Conservation (phyloP, 64 coral and sea anemone genomes). For the Stichodactyla helianthus region DNA sequence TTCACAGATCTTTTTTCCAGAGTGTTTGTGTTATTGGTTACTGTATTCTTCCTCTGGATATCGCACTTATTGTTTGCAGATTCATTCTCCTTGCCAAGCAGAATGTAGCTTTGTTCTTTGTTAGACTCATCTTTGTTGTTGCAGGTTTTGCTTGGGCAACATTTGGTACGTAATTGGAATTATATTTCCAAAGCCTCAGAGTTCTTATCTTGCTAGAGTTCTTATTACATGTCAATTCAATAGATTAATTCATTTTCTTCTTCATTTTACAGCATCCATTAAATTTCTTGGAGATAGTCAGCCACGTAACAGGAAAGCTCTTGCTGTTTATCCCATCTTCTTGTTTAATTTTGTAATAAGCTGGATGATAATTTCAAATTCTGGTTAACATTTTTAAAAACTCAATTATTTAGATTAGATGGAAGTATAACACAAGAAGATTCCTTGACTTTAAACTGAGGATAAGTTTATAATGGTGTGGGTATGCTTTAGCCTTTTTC, state of each 20-base stretch:
- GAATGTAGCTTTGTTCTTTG: slow-evolving; percentile 65
- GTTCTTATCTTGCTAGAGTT: too few species aligned
- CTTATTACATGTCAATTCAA: too few species aligned
- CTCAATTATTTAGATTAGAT: neutral
- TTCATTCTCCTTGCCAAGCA: slow-evolving; percentile 81
- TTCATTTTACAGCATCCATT: slow-evolving; percentile 71
- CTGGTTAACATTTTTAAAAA: slow-evolving; percentile 36
- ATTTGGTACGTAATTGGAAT: slow-evolving; percentile 63
- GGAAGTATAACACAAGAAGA: too few species aligned
- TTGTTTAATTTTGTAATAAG: slow-evolving; percentile 99
- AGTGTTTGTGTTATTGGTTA: slow-evolving; percentile 99
- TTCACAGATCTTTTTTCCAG: slow-evolving; percentile 95
- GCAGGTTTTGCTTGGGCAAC: slow-evolving; percentile 95
- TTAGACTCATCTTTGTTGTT: slow-evolving; percentile 87
- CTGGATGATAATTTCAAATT: slow-evolving; percentile 97
- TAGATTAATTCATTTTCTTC: neutral
- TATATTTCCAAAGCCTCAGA: too few species aligned
- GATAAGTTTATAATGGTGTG: too few species aligned
- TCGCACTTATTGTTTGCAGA: slow-evolving; percentile 77
- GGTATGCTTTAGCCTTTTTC: too few species aligned
- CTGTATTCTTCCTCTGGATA: slow-evolving; percentile 84
- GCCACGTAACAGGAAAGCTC: slow-evolving; percentile 87
- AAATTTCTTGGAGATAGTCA: slow-evolving; percentile 94
- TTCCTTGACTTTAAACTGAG: too few species aligned
- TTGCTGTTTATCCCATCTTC: slow-evolving; percentile 98